These are phyloP conservation scores for Acanthopagrus latus DNA, from an alignment of 2,797 vertebrate species.

Conservation along the genomic window DNA sequence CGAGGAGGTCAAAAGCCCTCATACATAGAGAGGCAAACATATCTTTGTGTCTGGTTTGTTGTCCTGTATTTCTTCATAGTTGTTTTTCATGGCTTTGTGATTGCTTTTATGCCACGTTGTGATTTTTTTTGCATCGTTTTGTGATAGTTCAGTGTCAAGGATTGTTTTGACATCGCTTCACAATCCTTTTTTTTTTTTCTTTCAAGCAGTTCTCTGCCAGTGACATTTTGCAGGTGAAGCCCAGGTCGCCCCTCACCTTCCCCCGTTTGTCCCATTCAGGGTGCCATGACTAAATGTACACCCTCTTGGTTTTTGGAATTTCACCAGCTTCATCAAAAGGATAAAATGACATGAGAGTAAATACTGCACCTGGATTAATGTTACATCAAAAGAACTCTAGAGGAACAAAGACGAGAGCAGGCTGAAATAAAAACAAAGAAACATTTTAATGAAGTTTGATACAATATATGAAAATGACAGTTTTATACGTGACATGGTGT, in stretches of 20 bases:
- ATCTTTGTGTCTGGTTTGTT: too few species aligned
- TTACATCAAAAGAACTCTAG: background rate
- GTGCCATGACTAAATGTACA: background rate
- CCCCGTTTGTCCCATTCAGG: background rate
- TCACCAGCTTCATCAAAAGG: constrained; percentile 4
- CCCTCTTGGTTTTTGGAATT: background rate
- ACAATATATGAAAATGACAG: constrained; percentile 38
- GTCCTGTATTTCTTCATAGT: too few species aligned
- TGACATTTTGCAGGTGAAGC: background rate
- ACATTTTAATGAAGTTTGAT: constrained; percentile 74
- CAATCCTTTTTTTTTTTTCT: background rate
- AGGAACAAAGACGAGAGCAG: background rate
- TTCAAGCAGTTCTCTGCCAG: background rate
- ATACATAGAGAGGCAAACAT: too few species aligned
- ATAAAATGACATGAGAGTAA: constrained; percentile 1
- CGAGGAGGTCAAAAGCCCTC: too few species aligned
- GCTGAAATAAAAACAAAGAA: constrained; percentile 45
- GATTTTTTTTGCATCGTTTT: background rate
- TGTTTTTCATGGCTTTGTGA: background rate
- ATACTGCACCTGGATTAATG: background rate
- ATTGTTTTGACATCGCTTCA: background rate
- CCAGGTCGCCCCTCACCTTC: too few species aligned
- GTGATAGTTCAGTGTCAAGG: background rate
- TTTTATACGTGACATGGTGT: constrained; percentile 1
- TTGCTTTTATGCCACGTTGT: background rate